Evolutionary conservation across 2,888 invertebrate species (phyloP).

Genomic region (Lasius fuliginosus): DNA sequence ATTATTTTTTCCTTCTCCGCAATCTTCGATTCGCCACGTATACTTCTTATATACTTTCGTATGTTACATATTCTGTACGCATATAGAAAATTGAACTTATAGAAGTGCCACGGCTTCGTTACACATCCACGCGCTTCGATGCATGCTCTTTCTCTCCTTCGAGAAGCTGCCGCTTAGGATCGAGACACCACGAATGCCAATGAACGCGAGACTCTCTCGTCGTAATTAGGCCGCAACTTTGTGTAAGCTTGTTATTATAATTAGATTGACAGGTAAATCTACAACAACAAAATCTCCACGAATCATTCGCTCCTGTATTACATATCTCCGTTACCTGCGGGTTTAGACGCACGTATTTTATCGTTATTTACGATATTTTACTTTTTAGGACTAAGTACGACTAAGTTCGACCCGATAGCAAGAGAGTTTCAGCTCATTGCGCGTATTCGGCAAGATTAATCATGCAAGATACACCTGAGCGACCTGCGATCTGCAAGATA

Average conservation of each 20-base stretch:
- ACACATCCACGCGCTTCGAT: constrained; percentile 25
- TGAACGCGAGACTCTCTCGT: constrained; percentile 44
- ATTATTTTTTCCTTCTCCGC: background rate
- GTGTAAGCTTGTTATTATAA: constrained; percentile 15
- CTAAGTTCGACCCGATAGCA: constrained; percentile 24
- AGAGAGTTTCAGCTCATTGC: constrained; percentile 46
- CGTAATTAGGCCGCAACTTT: constrained; percentile 47
- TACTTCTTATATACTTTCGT: constrained; percentile 58
- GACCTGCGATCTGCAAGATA: constrained; percentile 2
- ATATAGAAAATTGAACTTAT: constrained; percentile 66
- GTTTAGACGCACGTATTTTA: background rate
- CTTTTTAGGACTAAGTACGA: constrained; percentile 39
- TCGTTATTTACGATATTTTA: constrained; percentile 1
- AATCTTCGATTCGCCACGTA: constrained; percentile 12
- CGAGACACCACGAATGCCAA: constrained; percentile 52
- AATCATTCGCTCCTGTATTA: background rate
- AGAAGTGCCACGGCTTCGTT: constrained; percentile 52
- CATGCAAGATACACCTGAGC: constrained; percentile 48
- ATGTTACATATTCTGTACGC: constrained; percentile 54
- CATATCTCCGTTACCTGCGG: background rate
- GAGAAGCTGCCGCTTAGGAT: constrained; percentile 41
- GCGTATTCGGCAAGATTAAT: constrained; percentile 39
- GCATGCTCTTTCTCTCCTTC: background rate
- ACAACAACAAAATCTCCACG: background rate
- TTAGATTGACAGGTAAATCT: constrained; percentile 35